Percentiles rank a stretch among this genome's conserved stretches.
phyloP scores from a whole-genome alignment of 2,888 invertebrate species.

The Mesoligia furuncula region DNA sequence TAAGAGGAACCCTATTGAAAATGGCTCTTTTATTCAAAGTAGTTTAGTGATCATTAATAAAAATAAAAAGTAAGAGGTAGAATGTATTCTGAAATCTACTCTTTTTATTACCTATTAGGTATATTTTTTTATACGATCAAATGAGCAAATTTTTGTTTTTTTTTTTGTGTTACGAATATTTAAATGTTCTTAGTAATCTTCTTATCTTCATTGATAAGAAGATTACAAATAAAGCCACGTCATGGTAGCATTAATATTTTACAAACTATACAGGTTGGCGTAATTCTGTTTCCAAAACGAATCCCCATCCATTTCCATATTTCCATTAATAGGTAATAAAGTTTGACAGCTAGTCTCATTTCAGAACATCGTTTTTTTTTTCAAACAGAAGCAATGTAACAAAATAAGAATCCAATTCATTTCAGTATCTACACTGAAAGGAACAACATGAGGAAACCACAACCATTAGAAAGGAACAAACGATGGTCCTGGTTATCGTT shows the following conservation, averaged over 20 bases:
- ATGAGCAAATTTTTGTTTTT: no score
- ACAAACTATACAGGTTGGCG: neutral
- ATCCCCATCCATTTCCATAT: neutral
- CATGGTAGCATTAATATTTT: neutral
- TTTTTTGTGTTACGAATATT: no score
- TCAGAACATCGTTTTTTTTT: neutral
- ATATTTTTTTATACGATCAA: no score
- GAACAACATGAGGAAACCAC: neutral
- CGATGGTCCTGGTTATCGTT: no score
- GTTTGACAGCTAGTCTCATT: neutral
- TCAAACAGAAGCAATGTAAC: no score
- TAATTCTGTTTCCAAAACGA: neutral
- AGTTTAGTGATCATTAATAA: no score
- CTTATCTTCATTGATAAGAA: neutral
- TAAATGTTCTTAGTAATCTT: neutral
- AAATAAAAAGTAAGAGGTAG: no score
- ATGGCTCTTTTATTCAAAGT: no score
- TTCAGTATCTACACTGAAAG: neutral
- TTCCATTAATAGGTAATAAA: neutral
- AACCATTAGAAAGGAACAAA: neutral
- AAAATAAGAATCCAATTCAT: neutral
- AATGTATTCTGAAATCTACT: no score
- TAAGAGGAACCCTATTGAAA: no score
- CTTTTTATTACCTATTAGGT: no score
- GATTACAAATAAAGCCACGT: neutral